A percentile compares a stretch with the other conserved stretches of the same genome.
Evolutionary conservation across 1,140 invertebrate species (phyloP).

Genomic region (Diorhabda carinulata): DNA sequence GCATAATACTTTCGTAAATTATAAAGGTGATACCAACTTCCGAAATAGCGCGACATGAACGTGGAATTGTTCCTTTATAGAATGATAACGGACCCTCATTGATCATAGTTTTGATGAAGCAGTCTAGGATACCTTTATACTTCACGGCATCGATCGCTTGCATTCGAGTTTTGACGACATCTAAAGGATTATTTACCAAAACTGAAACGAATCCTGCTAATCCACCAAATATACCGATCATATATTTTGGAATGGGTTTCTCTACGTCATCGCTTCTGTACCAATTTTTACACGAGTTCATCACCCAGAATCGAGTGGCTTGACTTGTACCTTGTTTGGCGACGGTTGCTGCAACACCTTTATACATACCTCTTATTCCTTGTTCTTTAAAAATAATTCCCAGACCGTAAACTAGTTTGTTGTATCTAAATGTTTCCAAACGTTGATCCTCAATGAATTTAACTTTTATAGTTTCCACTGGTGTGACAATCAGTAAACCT

Average conservation of each 20-base stretch:
- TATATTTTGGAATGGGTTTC: slow-evolving; percentile 60
- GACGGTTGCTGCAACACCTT: slow-evolving; percentile 75
- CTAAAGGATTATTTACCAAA: slow-evolving; percentile 96
- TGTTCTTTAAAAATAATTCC: slow-evolving; percentile 80
- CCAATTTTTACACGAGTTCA: slow-evolving; percentile 92
- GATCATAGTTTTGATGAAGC: slow-evolving; percentile 84
- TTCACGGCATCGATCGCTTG: slow-evolving; percentile 95
- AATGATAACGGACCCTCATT: slow-evolving; percentile 93
- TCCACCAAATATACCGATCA: background rate
- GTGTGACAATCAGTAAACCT: slow-evolving; percentile 95
- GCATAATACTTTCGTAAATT: slow-evolving; percentile 94
- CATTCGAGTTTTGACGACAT: slow-evolving; percentile 99
- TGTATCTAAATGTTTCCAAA: slow-evolving; percentile 83
- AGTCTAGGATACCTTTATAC: slow-evolving; percentile 94
- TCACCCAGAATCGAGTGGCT: slow-evolving; percentile 94
- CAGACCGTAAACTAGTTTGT: slow-evolving; percentile 93
- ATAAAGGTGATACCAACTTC: slow-evolving; percentile 99
- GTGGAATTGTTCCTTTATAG: slow-evolving; percentile 97
- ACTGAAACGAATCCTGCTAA: slow-evolving; percentile 83
- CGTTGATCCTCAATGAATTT: slow-evolving; percentile 99
- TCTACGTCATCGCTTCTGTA: slow-evolving; percentile 71
- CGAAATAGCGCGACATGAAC: slow-evolving; percentile 92
- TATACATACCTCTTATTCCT: slow-evolving; percentile 68
- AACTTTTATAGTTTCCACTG: slow-evolving; percentile 99
- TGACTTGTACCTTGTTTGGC: slow-evolving; percentile 98